phyloP scores from a whole-genome alignment of 2,113 vertebrate species.

The Hydropotes inermis region DNA sequence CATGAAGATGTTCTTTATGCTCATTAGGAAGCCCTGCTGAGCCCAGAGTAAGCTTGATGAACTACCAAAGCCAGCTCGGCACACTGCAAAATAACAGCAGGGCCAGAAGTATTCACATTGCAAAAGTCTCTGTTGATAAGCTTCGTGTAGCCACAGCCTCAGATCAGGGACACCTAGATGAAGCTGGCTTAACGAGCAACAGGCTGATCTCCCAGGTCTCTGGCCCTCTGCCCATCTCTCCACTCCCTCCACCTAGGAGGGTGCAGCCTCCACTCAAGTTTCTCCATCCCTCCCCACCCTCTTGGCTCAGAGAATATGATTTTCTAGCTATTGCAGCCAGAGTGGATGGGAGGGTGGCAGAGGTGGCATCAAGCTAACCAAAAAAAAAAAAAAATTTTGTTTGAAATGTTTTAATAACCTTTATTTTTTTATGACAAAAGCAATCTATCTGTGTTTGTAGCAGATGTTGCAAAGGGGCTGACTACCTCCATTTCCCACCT shows the following conservation, averaged over 20 bases:
- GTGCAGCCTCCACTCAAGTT: background rate
- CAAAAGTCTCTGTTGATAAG: background rate
- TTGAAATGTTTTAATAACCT: background rate
- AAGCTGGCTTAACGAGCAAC: background rate
- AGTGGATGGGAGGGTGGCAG: background rate
- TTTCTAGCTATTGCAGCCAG: background rate
- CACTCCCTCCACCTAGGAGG: background rate
- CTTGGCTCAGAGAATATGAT: background rate
- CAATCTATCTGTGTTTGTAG: background rate
- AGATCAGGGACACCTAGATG: background rate
- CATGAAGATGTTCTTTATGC: background rate
- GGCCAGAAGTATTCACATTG: background rate
- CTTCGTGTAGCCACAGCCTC: background rate
- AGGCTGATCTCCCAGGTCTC: background rate
- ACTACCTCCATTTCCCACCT: background rate
- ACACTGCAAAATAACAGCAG: background rate
- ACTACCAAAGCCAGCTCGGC: background rate
- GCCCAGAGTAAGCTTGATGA: background rate
- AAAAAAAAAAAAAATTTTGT: background rate
- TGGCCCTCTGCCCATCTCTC: background rate
- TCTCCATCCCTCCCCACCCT: background rate
- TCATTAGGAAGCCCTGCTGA: background rate
- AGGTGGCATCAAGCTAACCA: background rate
- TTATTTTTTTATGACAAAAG: background rate
- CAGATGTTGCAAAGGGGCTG: background rate